Base-by-base conservation (phyloP, 2,113 vertebrate genomes). In the Rhea americana region DNA sequence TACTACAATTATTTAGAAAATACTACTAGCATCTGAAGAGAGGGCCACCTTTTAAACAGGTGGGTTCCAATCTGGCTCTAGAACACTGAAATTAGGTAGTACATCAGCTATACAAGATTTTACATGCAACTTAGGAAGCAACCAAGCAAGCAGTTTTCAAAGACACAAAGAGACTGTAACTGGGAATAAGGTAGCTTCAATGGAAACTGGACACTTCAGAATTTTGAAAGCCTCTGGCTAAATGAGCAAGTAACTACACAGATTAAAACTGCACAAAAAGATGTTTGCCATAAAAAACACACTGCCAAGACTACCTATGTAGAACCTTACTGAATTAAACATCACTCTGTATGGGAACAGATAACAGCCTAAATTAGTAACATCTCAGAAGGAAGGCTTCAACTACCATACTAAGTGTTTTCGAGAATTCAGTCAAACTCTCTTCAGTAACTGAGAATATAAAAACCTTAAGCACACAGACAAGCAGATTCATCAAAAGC, bases 1-100 rank as follows among this genome's bases (percentile, higher is more conserved):
- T 72, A 55, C 61, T 55, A 68, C 85, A 84, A 51, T 91, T 91
- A 85, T 80, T 91, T 65, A 78, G 73, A 90, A 96, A 93, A 93
- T 53, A 91, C 22, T 61, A 37, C 73, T 87, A 86, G 80, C 56
- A 76, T 47, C 18, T 30, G 48, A 67, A 67, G 68, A 85, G 37
- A 81, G 19, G 51, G 16, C 7, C 65, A 75, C 39, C 72, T 91
- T 72, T 88, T 83, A 80, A 84, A 43, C 51, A 82, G 51, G 77
- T 78, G 56, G 66, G 51, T 65, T 90, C 32, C 70, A 90, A 11
- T 26, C 48, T 75, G 39, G 5, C 56, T 65, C 70, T 65, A 39
- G 81, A 75, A 62, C 50, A 68, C 37, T 7, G 4, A 63, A 59
- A 90, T 78, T 47, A 61, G 51, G 28, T 41, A 68, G 25, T 61